Evolutionary conservation across 2,113 vertebrate species (phyloP), one percentile per base, ranked within the genome.

Genomic region (Sinocyclocheilus anshuiensis): DNA sequence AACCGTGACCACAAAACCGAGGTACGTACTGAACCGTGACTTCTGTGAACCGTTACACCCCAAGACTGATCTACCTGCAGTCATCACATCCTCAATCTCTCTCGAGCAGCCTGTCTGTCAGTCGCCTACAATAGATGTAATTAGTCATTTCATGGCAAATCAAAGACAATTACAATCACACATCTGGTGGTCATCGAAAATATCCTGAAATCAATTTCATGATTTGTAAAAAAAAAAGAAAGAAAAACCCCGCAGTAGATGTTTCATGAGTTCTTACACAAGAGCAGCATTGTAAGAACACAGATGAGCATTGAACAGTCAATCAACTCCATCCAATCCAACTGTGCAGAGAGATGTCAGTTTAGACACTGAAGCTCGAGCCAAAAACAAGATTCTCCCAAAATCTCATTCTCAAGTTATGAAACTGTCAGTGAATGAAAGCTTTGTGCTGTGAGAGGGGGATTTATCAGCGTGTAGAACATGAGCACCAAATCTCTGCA

Each of bases 331-430:
- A 9, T 24, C 29, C 65, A 87, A 59, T 87, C 4, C 4, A 82
- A 77, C 57, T 53, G 75, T 10, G 16, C 18, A 15, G 48, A 71
- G 29, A 77, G 18, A 48, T 65, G 76, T 16, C 53, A 29, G 18
- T 69, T 18, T 13, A 67, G 65, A 80, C n/a, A 16, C 18, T 33
- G 61, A 24, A 53, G n/a, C 42, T 55, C 22, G 10, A 59, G 83
- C 69, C 72, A 53, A 85, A 83, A 74, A 53, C 61, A 86, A 81
- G 85, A 65, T 59, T 72, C 83, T 55, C 48, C n/a, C 22, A 22
- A 81, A 87, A 84, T 84, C 86, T 67, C 76, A 80, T 87, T 50
- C 78, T 72, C 76, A 55, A 29, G 26, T 50, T 29, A 15, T 53
- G 53, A 53, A 8, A 76, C 11, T 48, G 42, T 48, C 72, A 48